A percentile compares a stretch with the other conserved stretches of the same genome.
These are phyloP conservation scores for Panulirus ornatus DNA, from an alignment of 1,140 invertebrate species.

Conservation along the genomic window DNA sequence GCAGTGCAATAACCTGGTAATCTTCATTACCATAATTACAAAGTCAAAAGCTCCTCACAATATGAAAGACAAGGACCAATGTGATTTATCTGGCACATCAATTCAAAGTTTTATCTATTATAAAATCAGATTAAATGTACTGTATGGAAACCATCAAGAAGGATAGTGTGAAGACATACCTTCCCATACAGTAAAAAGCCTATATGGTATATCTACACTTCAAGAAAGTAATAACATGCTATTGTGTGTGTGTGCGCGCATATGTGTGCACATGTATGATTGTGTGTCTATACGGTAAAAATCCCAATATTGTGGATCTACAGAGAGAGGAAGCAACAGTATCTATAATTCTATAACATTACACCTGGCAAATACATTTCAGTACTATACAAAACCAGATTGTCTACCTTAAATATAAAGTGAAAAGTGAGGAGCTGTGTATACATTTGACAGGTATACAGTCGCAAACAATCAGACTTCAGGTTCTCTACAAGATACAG, in stretches of 20 bases:
- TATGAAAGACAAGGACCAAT: too few relatives aligned
- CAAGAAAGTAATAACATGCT: neutral
- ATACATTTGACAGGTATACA: neutral
- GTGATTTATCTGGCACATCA: too few relatives aligned
- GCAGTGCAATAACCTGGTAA: too few relatives aligned
- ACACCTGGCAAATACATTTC: neutral
- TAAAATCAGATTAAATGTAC: neutral
- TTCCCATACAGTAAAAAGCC: neutral
- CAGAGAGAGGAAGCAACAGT: too few relatives aligned
- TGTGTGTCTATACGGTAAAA: neutral
- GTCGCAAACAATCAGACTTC: neutral
- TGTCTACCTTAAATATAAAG: neutral
- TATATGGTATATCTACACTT: neutral
- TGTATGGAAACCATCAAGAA: neutral
- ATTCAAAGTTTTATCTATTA: neutral
- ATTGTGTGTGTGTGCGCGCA: too few relatives aligned
- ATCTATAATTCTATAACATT: too few relatives aligned
- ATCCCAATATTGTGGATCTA: neutral
- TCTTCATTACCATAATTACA: too few relatives aligned
- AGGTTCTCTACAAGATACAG: neutral
- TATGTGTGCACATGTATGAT: too few relatives aligned
- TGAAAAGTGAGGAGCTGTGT: neutral
- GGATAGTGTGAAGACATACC: neutral
- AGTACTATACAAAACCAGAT: neutral
- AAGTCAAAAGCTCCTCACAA: too few relatives aligned